Conservation (phyloP, 2,888 invertebrate species). For the Fragum fragum region DNA sequence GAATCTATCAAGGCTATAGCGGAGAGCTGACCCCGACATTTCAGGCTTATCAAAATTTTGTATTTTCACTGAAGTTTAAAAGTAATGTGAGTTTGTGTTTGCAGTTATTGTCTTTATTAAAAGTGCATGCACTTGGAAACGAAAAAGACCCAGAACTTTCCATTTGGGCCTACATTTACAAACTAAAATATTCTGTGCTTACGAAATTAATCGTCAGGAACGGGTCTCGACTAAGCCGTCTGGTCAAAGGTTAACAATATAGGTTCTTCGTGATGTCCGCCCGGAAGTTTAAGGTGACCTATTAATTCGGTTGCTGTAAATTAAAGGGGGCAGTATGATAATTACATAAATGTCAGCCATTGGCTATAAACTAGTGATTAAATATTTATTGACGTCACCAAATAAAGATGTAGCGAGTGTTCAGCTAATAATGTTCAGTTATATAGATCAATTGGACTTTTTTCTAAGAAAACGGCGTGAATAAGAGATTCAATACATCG, state of each 20-base stretch:
- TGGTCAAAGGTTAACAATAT: background rate
- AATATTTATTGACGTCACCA: background rate
- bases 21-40: too few relatives aligned
- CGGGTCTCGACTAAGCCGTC: background rate
- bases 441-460: background rate
- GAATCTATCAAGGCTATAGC: too few relatives aligned
- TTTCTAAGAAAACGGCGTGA: background rate
- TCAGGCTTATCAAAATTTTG: too few relatives aligned
- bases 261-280: too few relatives aligned
- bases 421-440: background rate
- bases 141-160: too few relatives aligned
- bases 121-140: too few relatives aligned
- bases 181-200: too few relatives aligned
- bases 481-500: too few relatives aligned
- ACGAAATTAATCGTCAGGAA: background rate
- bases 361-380: background rate
- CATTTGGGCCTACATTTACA: too few relatives aligned
- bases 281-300: background rate
- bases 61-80: too few relatives aligned
- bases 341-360: background rate
- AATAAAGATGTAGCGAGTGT: background rate
- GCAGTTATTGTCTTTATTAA: too few relatives aligned
- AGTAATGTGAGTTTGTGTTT: too few relatives aligned
- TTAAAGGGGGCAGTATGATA: background rate
- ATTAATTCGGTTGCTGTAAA: background rate